phyloP scores from a whole-genome alignment of 2,797 vertebrate genomes.

The Schizopygopsis pylzovi region DNA sequence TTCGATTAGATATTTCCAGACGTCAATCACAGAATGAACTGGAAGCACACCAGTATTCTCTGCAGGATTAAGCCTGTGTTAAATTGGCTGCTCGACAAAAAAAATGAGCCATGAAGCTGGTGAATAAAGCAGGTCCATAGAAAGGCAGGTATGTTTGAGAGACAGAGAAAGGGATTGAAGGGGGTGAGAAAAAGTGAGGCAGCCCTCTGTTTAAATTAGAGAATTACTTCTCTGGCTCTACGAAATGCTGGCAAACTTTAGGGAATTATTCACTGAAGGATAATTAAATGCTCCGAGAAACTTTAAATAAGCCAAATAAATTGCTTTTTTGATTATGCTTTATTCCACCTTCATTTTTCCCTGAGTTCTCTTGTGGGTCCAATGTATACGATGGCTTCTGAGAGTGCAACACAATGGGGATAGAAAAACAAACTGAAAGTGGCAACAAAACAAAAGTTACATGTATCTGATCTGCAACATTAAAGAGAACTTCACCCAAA shows the following conservation, averaged over 20 bases:
- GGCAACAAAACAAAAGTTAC: not conserved
- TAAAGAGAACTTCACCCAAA: not conserved
- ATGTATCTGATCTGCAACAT: not conserved
- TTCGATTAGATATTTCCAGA: conserved; percentile 74
- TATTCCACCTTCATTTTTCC: conserved; percentile 56
- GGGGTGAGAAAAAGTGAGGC: conserved; percentile 64
- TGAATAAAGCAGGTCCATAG: conserved; percentile 68
- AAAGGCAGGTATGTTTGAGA: conserved; percentile 16
- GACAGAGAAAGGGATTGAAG: conserved; percentile 29
- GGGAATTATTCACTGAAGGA: conserved; percentile 73
- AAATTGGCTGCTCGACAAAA: conserved; percentile 76
- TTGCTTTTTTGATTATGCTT: conserved; percentile 78
- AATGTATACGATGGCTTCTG: conserved; percentile 3
- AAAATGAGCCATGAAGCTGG: conserved; percentile 69
- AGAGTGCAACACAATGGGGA: not conserved
- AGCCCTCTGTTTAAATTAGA: conserved; percentile 67
- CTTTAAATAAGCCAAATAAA: conserved; percentile 81
- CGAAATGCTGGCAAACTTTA: conserved; percentile 71
- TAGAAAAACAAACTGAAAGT: not conserved
- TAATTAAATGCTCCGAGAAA: conserved; percentile 78
- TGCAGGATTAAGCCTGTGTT: conserved; percentile 75
- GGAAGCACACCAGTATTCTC: conserved; percentile 69
- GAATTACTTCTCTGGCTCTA: conserved; percentile 69
- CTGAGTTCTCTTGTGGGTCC: not conserved
- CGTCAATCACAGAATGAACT: conserved; percentile 71